These are phyloP conservation scores for Acrobasis repandana DNA, from an alignment of 2,888 invertebrate genomes.

Conservation along the genomic window DNA sequence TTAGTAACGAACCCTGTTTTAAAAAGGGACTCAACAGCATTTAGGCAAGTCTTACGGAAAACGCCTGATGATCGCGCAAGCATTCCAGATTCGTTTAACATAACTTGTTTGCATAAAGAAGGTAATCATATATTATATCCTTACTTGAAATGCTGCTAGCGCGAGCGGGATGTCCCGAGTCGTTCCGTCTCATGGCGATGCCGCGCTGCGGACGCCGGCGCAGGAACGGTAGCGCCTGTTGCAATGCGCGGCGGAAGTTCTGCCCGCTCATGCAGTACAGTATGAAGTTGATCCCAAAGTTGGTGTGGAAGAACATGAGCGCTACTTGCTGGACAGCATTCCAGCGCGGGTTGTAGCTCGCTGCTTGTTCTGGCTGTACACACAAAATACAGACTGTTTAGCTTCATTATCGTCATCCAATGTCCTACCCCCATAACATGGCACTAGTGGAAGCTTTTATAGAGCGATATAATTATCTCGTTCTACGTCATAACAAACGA, in stretches of 20 bases:
- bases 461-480: too few relatives aligned
- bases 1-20: too few relatives aligned
- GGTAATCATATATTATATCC: conserved; percentile 29
- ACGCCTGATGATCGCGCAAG: too few relatives aligned
- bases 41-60: too few relatives aligned
- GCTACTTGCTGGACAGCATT: conserved; percentile 85
- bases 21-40: too few relatives aligned
- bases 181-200: conserved; percentile 30
- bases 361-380: conserved; percentile 38
- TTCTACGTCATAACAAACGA: too few relatives aligned
- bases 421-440: too few relatives aligned
- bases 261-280: conserved; percentile 92
- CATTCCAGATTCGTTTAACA: too few relatives aligned
- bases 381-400: too few relatives aligned
- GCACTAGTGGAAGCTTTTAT: too few relatives aligned
- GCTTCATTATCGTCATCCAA: too few relatives aligned
- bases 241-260: conserved; percentile 87
- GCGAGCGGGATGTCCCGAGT: conserved; percentile 37
- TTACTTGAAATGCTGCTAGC: conserved; percentile 58
- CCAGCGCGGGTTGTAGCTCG: conserved; percentile 64
- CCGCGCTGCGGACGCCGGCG: conserved; percentile 34
- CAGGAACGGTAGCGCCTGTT: conserved; percentile 49
- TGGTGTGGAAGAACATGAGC: conserved; percentile 88
- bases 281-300: conserved; percentile 92
- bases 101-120: background rate